These are phyloP conservation scores for Synergus itoensis DNA, from an alignment of 2,888 invertebrate species.

Conservation along the genomic window DNA sequence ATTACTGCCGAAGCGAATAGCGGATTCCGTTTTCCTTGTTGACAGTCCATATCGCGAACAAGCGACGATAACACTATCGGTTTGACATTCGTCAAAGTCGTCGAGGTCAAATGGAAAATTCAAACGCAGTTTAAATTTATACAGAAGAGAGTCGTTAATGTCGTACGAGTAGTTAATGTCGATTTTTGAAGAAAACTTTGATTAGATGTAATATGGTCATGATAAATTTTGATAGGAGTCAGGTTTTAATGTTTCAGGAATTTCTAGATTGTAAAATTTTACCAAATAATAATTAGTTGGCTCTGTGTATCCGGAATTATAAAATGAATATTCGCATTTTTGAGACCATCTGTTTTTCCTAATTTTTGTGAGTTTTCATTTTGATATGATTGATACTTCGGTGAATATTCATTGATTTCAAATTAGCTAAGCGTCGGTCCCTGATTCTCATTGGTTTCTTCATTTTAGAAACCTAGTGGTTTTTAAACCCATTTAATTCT, in stretches of 20 bases:
- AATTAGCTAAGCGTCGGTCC: too few species aligned
- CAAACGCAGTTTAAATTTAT: background rate
- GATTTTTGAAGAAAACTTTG: background rate
- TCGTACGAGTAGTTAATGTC: background rate
- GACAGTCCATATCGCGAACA: slow-evolving; percentile 16
- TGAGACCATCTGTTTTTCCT: too few species aligned
- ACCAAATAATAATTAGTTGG: too few species aligned
- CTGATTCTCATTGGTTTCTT: too few species aligned
- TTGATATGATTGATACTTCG: too few species aligned
- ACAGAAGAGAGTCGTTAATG: background rate
- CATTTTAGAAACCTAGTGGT: too few species aligned
- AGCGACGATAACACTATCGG: slow-evolving; percentile 28
- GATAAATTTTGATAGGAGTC: background rate
- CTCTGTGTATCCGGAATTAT: too few species aligned
- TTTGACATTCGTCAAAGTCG: slow-evolving; percentile 22
- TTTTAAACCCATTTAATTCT: too few species aligned
- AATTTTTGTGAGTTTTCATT: too few species aligned
- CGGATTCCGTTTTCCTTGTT: slow-evolving; percentile 32
- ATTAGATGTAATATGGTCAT: background rate
- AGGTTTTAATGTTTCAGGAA: background rate
- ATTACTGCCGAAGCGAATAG: background rate
- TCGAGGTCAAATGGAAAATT: slow-evolving; percentile 14
- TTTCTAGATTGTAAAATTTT: background rate
- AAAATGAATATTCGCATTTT: too few species aligned
- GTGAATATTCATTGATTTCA: too few species aligned